phyloP scores from a whole-genome alignment of 2,113 vertebrate species.

The Piliocolobus tephrosceles region DNA sequence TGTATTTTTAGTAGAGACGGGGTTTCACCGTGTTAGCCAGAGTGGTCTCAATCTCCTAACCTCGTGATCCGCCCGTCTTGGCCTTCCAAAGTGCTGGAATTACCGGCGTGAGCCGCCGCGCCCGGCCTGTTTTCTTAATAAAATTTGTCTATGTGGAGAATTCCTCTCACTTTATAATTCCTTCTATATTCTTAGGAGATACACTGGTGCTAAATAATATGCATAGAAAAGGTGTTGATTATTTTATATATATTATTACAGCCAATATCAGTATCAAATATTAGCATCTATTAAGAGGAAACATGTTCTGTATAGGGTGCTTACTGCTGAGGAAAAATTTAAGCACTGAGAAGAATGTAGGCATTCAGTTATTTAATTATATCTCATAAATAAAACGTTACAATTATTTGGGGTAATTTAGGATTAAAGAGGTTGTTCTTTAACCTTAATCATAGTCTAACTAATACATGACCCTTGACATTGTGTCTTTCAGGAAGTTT shows the following conservation, averaged over 20 bases:
- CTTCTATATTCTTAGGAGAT: background rate
- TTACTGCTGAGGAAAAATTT: background rate
- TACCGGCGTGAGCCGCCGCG: too few relatives aligned
- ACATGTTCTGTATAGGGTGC: background rate
- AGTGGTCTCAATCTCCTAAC: too few relatives aligned
- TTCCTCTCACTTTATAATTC: background rate
- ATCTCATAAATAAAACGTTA: background rate
- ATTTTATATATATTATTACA: background rate
- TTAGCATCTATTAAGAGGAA: background rate
- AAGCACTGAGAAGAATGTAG: background rate
- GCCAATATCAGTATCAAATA: background rate
- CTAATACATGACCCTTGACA: background rate
- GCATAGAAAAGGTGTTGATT: background rate
- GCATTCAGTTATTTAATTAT: background rate
- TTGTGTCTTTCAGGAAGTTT: background rate
- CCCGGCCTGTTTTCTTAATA: background rate
- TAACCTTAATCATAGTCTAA: background rate
- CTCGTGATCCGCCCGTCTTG: too few relatives aligned
- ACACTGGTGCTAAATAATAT: background rate
- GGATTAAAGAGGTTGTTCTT: background rate
- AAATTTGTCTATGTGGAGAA: background rate
- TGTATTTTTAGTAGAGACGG: too few relatives aligned
- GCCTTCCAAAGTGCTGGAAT: too few relatives aligned
- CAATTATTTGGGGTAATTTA: background rate
- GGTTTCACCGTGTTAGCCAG: too few relatives aligned